Percentiles rank a stretch among this genome's conserved stretches.
These are phyloP conservation scores for Acyrthosiphon pisum DNA, from an alignment of 1,140 invertebrate genomes.

Conservation along the genomic window DNA sequence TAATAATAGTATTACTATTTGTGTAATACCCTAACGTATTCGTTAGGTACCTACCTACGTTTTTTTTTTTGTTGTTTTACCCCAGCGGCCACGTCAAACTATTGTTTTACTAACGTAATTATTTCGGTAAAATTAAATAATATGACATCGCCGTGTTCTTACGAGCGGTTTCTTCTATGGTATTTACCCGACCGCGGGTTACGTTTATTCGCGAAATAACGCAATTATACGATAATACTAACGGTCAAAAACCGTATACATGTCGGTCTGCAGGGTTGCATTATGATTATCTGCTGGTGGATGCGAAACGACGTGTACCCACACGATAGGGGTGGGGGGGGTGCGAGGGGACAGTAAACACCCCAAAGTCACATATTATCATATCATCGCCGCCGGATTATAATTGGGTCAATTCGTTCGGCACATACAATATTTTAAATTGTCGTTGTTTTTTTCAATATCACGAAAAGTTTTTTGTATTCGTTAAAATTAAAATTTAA, in stretches of 20 bases:
- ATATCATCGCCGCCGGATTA: background rate
- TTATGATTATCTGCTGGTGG: background rate
- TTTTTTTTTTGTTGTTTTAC: background rate
- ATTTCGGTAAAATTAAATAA: background rate
- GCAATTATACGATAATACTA: background rate
- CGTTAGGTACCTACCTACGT: background rate
- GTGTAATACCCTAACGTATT: background rate
- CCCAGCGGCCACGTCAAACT: background rate
- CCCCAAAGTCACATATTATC: background rate
- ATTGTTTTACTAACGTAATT: background rate
- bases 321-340: background rate
- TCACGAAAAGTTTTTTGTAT: background rate
- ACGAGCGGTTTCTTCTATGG: background rate
- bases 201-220: background rate
- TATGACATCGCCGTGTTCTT: background rate
- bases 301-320: background rate
- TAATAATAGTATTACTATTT: background rate
- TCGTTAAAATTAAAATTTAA: background rate
- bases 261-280: background rate
- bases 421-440: background rate
- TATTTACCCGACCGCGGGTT: background rate
- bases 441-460: too few species aligned
- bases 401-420: background rate
- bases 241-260: background rate
- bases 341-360: too few species aligned